phyloP scores from a whole-genome alignment of 2,113 vertebrate species.

The Rousettus leschenaultii region DNA sequence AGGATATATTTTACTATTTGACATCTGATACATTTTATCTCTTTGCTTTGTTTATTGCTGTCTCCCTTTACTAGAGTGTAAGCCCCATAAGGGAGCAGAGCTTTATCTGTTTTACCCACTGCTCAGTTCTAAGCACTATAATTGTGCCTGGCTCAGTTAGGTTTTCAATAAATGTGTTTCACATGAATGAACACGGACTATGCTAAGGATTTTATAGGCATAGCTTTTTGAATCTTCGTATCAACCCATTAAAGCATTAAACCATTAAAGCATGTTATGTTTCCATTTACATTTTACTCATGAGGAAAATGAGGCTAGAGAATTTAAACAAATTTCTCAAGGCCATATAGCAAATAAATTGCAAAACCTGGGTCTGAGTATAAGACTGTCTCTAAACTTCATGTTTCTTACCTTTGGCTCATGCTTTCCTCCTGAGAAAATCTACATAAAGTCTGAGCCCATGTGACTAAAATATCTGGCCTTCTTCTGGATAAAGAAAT shows the following conservation, averaged over 20 bases:
- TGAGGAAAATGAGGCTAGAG: slow-evolving; percentile 35
- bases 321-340: slow-evolving; percentile 27
- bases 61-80: neutral
- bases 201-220: neutral
- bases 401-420: neutral
- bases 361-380: neutral
- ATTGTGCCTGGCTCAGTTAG: neutral
- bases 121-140: neutral
- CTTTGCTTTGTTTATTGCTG: neutral
- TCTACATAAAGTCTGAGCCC: neutral
- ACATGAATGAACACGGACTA: neutral
- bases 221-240: neutral
- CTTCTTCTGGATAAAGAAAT: neutral
- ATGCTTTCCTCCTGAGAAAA: neutral
- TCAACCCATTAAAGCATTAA: neutral
- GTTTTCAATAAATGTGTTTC: neutral
- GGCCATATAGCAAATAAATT: neutral
- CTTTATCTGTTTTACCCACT: neutral
- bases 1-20: neutral
- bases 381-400: neutral
- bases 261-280: neutral
- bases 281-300: slow-evolving; percentile 19
- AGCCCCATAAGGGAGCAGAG: neutral
- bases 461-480: neutral
- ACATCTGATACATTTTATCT: neutral